These are phyloP conservation scores for Corydoras sp. DNA, from an alignment of 2,113 vertebrate species.

Conservation along the genomic window DNA sequence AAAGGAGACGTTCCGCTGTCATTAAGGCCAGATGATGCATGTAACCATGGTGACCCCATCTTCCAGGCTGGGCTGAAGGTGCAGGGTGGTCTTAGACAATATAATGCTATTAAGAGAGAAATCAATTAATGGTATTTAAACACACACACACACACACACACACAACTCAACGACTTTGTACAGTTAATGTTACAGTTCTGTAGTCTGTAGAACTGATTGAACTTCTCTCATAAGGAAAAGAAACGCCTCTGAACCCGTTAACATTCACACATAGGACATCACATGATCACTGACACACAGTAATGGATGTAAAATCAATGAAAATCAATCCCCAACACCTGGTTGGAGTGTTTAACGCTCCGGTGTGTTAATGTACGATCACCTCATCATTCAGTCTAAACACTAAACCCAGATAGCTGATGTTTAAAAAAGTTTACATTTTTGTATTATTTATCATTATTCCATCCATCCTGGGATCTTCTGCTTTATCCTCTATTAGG, in stretches of 20 bases:
- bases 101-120: slow-evolving; percentile 5
- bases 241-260: too few relatives aligned
- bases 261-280: not conserved
- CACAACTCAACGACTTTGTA: slow-evolving; percentile 6
- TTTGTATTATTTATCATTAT: too few relatives aligned
- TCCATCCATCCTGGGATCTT: too few relatives aligned
- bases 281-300: not conserved
- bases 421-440: not conserved
- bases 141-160: not conserved
- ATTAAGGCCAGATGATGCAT: not conserved
- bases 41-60: not conserved
- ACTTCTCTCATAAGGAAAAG: too few relatives aligned
- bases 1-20: too few relatives aligned
- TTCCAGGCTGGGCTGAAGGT: not conserved
- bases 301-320: not conserved
- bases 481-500: too few relatives aligned
- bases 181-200: slow-evolving; percentile 3
- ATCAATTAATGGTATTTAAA: slow-evolving; percentile 29
- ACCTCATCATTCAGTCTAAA: not conserved
- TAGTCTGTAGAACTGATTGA: not conserved
- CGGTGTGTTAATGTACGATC: not conserved
- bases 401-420: slow-evolving; percentile 2
- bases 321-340: slow-evolving; percentile 21
- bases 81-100: slow-evolving; percentile 1
- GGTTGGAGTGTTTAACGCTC: not conserved